Conservation (phyloP, 2,888 invertebrate species). For the Saturnia japonica region DNA sequence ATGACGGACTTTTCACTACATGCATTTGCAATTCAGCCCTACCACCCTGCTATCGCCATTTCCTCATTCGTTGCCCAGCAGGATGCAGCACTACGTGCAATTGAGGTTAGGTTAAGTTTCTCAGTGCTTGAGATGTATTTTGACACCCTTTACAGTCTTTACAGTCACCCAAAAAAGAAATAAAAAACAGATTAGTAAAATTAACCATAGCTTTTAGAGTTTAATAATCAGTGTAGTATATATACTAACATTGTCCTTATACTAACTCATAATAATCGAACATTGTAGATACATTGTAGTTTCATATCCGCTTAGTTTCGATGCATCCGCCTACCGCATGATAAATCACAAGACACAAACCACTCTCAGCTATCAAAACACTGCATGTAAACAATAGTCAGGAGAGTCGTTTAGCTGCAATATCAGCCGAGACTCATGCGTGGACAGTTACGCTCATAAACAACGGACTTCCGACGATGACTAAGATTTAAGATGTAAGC, state of each 20-base stretch:
- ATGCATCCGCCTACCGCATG: constrained; percentile 14
- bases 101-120: too few species aligned
- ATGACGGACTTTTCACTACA: too few species aligned
- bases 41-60: too few species aligned
- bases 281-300: not conserved
- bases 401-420: constrained; percentile 46
- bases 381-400: constrained; percentile 51
- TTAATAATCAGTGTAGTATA: not conserved
- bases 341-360: constrained; percentile 25
- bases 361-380: constrained; percentile 32
- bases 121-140: too few species aligned
- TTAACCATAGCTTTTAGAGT: not conserved
- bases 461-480: constrained; percentile 53
- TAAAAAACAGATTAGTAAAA: not conserved
- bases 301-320: constrained; percentile 12
- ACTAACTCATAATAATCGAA: constrained; percentile 3
- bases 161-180: too few species aligned
- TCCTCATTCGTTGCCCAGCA: too few species aligned
- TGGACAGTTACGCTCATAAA: constrained; percentile 54
- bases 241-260: not conserved
- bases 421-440: constrained; percentile 50
- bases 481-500: constrained; percentile 29
- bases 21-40: too few species aligned
- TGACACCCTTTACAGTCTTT: too few species aligned
- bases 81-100: too few species aligned